Conservation (phyloP, 2,113 vertebrate species). For the Athene noctua region DNA sequence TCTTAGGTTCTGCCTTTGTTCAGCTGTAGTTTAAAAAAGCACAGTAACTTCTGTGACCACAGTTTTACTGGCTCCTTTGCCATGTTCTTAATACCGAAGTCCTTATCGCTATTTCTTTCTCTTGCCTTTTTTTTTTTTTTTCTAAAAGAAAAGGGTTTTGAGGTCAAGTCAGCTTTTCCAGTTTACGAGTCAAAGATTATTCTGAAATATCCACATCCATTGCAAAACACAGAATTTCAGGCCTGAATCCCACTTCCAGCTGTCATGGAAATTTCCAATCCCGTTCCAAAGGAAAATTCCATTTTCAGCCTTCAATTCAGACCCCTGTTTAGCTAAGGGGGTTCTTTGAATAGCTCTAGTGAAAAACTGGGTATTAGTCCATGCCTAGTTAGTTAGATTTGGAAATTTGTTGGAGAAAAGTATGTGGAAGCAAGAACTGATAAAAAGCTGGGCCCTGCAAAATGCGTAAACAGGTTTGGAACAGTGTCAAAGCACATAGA, state of each 20-base stretch:
- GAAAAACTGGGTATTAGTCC: not conserved
- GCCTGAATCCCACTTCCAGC: constrained; percentile 14
- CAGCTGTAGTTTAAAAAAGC: not conserved
- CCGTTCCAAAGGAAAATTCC: constrained; percentile 35
- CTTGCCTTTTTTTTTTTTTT: not conserved
- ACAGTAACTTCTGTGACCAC: not conserved
- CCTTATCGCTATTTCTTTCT: not conserved
- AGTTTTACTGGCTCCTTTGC: not conserved
- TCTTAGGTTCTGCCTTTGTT: not conserved
- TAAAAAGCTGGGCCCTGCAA: not conserved
- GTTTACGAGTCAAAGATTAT: constrained; percentile 23
- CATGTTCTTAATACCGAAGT: not conserved
- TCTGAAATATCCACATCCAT: not conserved
- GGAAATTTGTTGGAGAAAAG: not conserved
- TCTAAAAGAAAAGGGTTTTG: not conserved
- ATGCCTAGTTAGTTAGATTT: not conserved
- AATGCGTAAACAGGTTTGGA: not conserved
- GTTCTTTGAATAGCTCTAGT: not conserved
- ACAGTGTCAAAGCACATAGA: not conserved
- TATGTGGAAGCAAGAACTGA: not conserved
- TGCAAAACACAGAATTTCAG: constrained; percentile 18
- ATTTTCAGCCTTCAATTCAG: constrained; percentile 5
- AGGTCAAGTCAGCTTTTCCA: constrained; percentile 39
- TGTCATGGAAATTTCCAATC: constrained; percentile 47
- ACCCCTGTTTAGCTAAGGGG: not conserved